Evolutionary conservation across 2,113 vertebrate species (phyloP), one percentile per base, ranked within the genome.

Genomic region (Haemorhous mexicanus): DNA sequence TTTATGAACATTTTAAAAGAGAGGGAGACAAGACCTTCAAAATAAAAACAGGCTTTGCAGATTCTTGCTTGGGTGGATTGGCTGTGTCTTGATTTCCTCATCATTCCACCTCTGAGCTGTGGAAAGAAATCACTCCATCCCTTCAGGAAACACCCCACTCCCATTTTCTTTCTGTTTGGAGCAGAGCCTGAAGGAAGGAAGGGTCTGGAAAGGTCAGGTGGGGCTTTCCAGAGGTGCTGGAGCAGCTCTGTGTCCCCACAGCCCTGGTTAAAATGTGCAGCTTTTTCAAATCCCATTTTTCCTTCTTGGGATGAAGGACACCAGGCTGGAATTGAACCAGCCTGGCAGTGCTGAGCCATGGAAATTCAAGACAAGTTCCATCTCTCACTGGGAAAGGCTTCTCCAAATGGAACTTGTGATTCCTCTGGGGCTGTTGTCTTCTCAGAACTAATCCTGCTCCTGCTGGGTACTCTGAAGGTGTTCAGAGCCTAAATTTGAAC

Each of bases 171-270:
- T 52, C 20, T 62, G n/a, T 19, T 5, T 62, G 68, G 62, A 80
- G 62, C 52, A 69, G 33, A 80, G 9, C 26, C 47, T 63, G 67
- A 35, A 76, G 81, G 62, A 46, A 66, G 55, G 44, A 39, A 74
- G 13, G 0, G 1, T 28, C 44, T 12, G 12, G 7, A 4, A 6
- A 9, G 39, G 26, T 8, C 26, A 37, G 28, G 12, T 1, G 47
- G 26, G 28, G 53, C 32, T 84, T 37, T 37, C n/a, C 47, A 33
- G 70, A 52, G 23, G 16, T 13, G 58, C 28, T 52, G 82, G 23
- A 58, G 74, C 26, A 84, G 53, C 28, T 12, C 44, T 0, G 4
- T 1, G 9, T 24, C 55, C 52, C 32, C 16, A 27, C 13, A 64
- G 61, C 50, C 4, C 1, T 4, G 47, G 33, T 17, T 52, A 14